These are phyloP conservation scores for Gisinianus flammeolus DNA, from an alignment of 2,888 invertebrate genomes.

Conservation along the genomic window DNA sequence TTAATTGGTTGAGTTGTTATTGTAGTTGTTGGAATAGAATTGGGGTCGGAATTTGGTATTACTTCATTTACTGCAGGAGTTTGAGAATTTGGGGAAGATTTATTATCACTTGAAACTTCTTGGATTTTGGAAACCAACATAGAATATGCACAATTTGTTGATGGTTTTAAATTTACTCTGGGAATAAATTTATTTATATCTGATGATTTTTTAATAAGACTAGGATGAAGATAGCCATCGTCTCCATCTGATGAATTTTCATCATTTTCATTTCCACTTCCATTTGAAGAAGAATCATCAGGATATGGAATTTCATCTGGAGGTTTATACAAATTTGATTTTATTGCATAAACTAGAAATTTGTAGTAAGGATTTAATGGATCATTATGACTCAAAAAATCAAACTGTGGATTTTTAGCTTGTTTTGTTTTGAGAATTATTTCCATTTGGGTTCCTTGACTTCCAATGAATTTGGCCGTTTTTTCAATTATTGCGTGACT, in stretches of 20 bases:
- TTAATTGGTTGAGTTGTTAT: conserved; percentile 24
- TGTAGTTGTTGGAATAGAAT: neutral
- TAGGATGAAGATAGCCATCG: conserved; percentile 84
- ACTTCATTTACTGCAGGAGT: neutral
- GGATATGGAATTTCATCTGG: conserved; percentile 50
- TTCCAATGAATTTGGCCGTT: conserved; percentile 82
- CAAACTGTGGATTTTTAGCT: conserved; percentile 88
- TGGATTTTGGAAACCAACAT: conserved; percentile 86
- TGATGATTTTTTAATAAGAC: conserved; percentile 70
- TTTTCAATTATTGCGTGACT: conserved; percentile 93
- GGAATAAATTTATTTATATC: conserved; percentile 26
- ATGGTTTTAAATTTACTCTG: conserved; percentile 29
- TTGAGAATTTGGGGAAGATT: neutral
- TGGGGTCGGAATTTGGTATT: neutral
- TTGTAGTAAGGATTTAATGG: conserved; percentile 85
- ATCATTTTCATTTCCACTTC: conserved; percentile 12
- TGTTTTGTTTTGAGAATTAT: conserved; percentile 98
- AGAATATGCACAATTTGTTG: conserved; percentile 75
- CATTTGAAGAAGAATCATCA: conserved; percentile 43
- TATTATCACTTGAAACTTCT: conserved; percentile 62
- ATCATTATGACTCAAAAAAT: conserved; percentile 87
- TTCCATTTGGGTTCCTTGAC: conserved; percentile 95
- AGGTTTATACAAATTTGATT: conserved; percentile 70
- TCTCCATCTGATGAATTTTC: conserved; percentile 59
- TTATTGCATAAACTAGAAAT: conserved; percentile 70